Conservation (phyloP, 2,888 invertebrate species). For the Seladonia tumulorum region DNA sequence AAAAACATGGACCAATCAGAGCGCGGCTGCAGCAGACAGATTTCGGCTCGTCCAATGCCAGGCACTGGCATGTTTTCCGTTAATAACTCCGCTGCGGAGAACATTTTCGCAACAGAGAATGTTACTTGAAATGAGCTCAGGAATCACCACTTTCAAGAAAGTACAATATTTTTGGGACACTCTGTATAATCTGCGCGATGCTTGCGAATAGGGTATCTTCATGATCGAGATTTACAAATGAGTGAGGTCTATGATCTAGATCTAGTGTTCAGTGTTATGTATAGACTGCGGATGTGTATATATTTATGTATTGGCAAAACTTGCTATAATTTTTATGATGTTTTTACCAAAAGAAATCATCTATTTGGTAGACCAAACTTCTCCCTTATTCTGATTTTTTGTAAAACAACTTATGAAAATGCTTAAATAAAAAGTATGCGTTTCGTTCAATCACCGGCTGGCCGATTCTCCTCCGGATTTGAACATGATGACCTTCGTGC, state of each 20-base stretch:
- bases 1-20: no score
- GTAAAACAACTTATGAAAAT: background rate
- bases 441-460: conserved; percentile 33
- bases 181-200: conserved; percentile 39
- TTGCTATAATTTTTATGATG: background rate
- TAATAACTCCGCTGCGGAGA: no score
- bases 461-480: conserved; percentile 35
- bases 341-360: background rate
- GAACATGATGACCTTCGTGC: conserved; percentile 70
- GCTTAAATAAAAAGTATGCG: conserved; percentile 5
- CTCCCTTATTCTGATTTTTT: background rate
- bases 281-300: background rate
- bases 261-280: conserved; percentile 9
- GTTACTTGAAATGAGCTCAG: no score
- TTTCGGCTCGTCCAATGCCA: no score
- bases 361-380: background rate
- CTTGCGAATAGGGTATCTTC: conserved; percentile 30
- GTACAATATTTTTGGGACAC: no score
- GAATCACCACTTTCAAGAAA: no score
- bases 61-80: no score
- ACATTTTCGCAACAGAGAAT: no score
- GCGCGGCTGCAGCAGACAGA: no score
- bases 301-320: background rate
- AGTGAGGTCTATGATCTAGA: conserved; percentile 8
- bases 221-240: conserved; percentile 29